Conservation (phyloP, 2,797 vertebrate genomes). For the Tokudaia muenninki region DNA sequence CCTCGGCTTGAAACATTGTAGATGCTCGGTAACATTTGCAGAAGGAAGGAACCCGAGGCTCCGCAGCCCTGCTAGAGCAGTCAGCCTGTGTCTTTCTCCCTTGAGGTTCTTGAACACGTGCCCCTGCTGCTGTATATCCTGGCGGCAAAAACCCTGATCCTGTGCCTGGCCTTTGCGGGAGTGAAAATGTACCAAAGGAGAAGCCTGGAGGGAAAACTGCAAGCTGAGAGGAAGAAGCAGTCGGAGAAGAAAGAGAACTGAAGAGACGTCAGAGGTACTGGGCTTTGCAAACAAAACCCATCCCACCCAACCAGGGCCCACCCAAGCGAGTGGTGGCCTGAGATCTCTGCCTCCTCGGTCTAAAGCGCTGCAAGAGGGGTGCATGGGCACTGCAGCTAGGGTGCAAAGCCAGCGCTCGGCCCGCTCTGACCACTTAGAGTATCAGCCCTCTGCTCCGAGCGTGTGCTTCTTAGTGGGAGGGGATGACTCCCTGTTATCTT, state of each 20-base stretch:
- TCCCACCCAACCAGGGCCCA: rapidly evolving
- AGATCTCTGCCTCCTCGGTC: rapidly evolving
- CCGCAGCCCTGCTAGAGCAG: neutral
- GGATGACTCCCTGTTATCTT: neutral
- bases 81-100: slow-evolving; percentile 44
- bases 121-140: slow-evolving; percentile 96
- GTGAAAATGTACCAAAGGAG: slow-evolving; percentile 95
- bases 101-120: slow-evolving; percentile 94
- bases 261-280: slow-evolving; percentile 78
- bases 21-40: neutral
- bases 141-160: slow-evolving; percentile 94
- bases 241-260: slow-evolving; percentile 91
- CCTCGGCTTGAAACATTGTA: rapidly evolving
- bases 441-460: neutral
- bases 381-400: rapidly evolving
- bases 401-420: neutral
- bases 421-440: neutral
- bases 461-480: rapidly evolving
- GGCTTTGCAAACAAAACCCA: rapidly evolving
- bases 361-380: rapidly evolving
- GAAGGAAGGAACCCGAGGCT: neutral
- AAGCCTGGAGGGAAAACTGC: slow-evolving; percentile 89
- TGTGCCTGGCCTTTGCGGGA: slow-evolving; percentile 95
- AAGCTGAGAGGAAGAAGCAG: slow-evolving; percentile 85
- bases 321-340: rapidly evolving